These are phyloP conservation scores for Caenorhabditis sp. DNA, from an alignment of 2,888 invertebrate species.

Conservation along the genomic window DNA sequence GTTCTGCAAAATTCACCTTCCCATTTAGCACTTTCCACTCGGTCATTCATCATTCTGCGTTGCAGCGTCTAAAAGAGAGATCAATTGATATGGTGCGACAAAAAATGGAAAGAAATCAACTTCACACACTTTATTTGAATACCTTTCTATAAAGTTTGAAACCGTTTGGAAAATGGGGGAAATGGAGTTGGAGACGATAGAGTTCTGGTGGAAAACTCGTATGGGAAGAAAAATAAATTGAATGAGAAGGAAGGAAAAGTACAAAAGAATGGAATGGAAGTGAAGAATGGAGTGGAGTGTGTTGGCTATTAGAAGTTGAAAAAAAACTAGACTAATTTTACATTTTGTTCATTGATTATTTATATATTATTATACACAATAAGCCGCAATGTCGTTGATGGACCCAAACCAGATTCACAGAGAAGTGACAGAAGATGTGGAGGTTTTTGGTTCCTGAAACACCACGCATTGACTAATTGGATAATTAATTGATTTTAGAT, in stretches of 20 bases:
- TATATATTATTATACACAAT: neutral
- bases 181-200: neutral
- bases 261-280: no score
- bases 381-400: slow-evolving; percentile 6
- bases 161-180: neutral
- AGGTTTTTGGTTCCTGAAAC: slow-evolving; percentile 40
- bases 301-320: slow-evolving; percentile 36
- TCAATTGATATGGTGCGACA: neutral
- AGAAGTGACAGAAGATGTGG: slow-evolving; percentile 2
- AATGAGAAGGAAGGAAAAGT: neutral
- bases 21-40: slow-evolving; percentile 5
- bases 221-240: neutral
- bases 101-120: slow-evolving; percentile 7
- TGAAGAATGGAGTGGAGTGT: neutral
- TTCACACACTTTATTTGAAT: slow-evolving; percentile 38
- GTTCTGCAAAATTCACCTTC: neutral
- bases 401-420: slow-evolving; percentile 5
- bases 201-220: neutral
- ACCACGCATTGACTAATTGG: neutral
- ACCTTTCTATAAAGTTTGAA: neutral
- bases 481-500: slow-evolving; percentile 26
- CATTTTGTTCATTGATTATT: slow-evolving; percentile 10
- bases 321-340: slow-evolving; percentile 16
- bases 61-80: no score
- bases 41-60: slow-evolving; percentile 30